Evolutionary conservation across 2,113 vertebrate species (phyloP).

Genomic region (Stercorarius parasiticus): DNA sequence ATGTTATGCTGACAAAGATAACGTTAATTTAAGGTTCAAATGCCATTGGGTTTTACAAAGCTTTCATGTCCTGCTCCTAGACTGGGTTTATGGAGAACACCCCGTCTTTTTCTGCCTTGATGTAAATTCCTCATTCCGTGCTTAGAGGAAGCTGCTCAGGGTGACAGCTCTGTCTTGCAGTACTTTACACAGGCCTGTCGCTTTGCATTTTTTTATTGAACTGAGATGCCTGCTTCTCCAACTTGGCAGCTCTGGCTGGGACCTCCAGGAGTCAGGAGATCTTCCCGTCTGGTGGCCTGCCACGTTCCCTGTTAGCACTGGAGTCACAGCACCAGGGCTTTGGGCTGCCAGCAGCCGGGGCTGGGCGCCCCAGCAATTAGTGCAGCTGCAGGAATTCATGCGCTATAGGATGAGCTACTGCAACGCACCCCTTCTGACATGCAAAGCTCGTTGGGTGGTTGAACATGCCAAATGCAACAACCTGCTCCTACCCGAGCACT

Average conservation of each 20-base stretch:
- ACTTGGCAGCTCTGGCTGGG: neutral
- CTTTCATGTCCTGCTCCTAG: neutral
- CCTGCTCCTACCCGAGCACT: rapidly evolving
- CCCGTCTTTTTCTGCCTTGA: neutral
- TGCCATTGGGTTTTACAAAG: neutral
- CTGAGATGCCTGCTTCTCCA: neutral
- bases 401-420: neutral
- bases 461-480: no score
- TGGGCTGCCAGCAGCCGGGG: neutral
- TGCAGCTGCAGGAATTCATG: rapidly evolving
- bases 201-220: neutral
- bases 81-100: neutral
- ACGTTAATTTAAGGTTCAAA: neutral
- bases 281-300: no score
- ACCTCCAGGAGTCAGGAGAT: neutral
- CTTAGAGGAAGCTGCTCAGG: neutral
- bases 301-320: rapidly evolving
- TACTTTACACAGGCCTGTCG: rapidly evolving
- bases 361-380: neutral
- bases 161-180: rapidly evolving
- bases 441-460: neutral
- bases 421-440: rapidly evolving
- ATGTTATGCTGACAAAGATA: neutral
- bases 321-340: neutral
- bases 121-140: neutral